Evolutionary conservation across 2,888 invertebrate species (phyloP).

Genomic region (Sinohyriopsis cumingii): DNA sequence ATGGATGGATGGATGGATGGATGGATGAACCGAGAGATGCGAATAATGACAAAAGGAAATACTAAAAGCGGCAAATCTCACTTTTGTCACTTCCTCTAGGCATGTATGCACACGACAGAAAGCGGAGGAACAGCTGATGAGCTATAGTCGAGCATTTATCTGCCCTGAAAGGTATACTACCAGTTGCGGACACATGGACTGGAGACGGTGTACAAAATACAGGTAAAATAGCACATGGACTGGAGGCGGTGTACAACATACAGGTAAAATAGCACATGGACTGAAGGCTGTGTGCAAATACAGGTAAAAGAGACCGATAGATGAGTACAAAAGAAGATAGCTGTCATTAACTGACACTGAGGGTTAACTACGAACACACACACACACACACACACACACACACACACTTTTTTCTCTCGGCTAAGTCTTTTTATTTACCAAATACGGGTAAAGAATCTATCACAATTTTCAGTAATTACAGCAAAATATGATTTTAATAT

Average conservation of each 20-base stretch:
- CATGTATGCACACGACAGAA: constrained; percentile 42
- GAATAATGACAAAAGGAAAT: too few species aligned
- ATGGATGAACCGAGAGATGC: too few species aligned
- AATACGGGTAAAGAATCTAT: too few species aligned
- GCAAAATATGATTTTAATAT: too few species aligned
- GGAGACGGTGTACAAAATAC: constrained; percentile 44
- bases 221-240: constrained; percentile 18
- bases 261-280: background rate
- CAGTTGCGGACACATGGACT: constrained; percentile 44
- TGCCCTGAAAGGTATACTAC: constrained; percentile 47
- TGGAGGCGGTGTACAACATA: background rate
- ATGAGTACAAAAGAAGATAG: background rate
- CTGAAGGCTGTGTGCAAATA: constrained; percentile 12
- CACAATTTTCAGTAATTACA: too few species aligned
- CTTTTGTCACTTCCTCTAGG: constrained; percentile 7
- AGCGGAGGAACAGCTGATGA: constrained; percentile 32
- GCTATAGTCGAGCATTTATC: constrained; percentile 39
- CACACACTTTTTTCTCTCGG: too few species aligned
- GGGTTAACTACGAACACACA: too few species aligned
- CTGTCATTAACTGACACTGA: too few species aligned
- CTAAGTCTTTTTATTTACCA: too few species aligned
- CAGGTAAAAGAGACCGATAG: background rate
- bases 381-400: too few species aligned
- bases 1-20: too few species aligned
- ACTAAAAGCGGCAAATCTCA: too few species aligned